Percentiles rank a stretch among this genome's conserved stretches.
Evolutionary conservation across 2,797 vertebrate genomes (phyloP).

Genomic region (Oophaga sylvatica): DNA sequence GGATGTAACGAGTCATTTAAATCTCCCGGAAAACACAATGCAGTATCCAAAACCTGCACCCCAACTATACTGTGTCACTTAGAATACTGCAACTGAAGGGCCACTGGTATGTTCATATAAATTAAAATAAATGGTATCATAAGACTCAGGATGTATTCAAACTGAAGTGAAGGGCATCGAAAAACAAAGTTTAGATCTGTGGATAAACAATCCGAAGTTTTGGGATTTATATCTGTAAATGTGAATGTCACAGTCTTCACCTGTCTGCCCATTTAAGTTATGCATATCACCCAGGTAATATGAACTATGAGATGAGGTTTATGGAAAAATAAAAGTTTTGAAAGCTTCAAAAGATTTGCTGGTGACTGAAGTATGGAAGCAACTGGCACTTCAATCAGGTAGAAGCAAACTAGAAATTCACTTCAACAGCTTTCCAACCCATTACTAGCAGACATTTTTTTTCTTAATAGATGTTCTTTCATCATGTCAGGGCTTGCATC

Average conservation of each 20-base stretch:
- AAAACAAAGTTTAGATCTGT: not conserved
- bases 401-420: constrained; percentile 36
- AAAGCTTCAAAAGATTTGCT: constrained; percentile 28
- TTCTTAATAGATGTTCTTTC: constrained; percentile 50
- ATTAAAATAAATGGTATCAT: not conserved
- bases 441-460: constrained; percentile 42
- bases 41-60: too few relatives aligned
- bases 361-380: constrained; percentile 14
- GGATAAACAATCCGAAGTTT: not conserved
- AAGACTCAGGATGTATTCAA: not conserved
- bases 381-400: constrained; percentile 48
- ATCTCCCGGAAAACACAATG: too few relatives aligned
- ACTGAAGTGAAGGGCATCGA: too few relatives aligned
- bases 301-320: constrained; percentile 9
- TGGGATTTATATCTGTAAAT: not conserved
- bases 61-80: too few relatives aligned
- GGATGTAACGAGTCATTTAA: too few relatives aligned
- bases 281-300: not conserved
- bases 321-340: not conserved
- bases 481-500: constrained; percentile 43
- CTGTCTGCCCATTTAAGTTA: not conserved
- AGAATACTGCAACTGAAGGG: too few relatives aligned
- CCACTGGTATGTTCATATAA: not conserved
- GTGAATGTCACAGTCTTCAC: not conserved
- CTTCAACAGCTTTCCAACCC: constrained; percentile 28